Evolutionary conservation across 2,888 invertebrate species (phyloP), one percentile per base, ranked within the genome.

Genomic region (Scaeva pyrastri): DNA sequence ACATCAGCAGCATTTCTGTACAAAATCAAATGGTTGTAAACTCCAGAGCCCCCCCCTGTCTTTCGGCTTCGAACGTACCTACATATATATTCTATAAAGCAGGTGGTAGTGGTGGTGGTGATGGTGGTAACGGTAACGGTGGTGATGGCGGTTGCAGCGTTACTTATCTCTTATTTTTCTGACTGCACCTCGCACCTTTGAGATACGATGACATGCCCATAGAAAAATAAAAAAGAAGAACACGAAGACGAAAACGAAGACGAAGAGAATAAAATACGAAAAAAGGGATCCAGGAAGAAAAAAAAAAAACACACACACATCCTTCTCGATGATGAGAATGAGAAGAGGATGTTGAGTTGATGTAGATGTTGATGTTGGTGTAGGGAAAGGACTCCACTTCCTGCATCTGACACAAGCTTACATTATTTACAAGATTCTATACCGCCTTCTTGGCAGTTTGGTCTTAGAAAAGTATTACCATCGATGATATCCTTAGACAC

Each of bases 401-500:
- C 80, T 85, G 85, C 85, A 81, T 76, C 76, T 72, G 68, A 56
- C 50, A 56, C 50, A 58, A 73, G 26, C 56, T 74, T 86, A 81
- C 74, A 86, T 82, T 81, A 86, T 86, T 86, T 78, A 82, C 82
- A 81, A 74, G 71, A 74, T 71, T 78, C 58, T 41, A n/a, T n/a
- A 77, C 77, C 85, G 77, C 73, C 73, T 77, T 77, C 81, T 76
- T 81, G 85, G 77, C 85, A 81, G 73, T 45, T 72, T 52, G 76
- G 81, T 77, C 56, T 70, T 45, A 74, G 77, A 74, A 78, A 74
- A 78, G 74, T 77, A 78, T 86, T 77, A 86, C 86, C 82, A 78
- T 86, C 86, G 86, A 86, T 86, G 86, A 86, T 86, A 81, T 77
- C 85, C 73, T 64, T 70, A 62, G n/a, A n/a, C 45, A 64, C 31